Conservation (phyloP, 2,888 invertebrate genomes). For the Sipunculus nudus region DNA sequence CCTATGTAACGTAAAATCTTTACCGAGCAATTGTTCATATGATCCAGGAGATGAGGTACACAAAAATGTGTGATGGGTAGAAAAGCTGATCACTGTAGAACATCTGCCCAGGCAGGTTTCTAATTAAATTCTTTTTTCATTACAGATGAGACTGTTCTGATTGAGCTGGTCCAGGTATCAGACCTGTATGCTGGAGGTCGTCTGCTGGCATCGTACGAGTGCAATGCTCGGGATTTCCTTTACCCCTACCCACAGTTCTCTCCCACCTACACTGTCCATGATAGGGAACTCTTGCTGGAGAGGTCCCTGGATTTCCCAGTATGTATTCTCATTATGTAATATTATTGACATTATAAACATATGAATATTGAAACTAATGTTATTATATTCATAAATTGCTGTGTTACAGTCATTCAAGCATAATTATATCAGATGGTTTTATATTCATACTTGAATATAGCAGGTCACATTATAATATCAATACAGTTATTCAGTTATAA, state of each 20-base stretch:
- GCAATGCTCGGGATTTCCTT: slow-evolving; percentile 61
- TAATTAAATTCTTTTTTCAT: too few species aligned
- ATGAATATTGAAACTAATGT: not conserved
- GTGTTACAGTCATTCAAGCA: not conserved
- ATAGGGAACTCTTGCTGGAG: slow-evolving; percentile 58
- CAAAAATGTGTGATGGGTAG: too few species aligned
- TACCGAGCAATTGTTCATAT: too few species aligned
- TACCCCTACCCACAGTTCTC: slow-evolving; percentile 60
- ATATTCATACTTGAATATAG: too few species aligned
- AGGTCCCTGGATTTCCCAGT: slow-evolving; percentile 63
- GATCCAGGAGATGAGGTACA: too few species aligned
- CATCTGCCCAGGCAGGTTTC: too few species aligned
- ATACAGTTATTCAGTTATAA: too few species aligned
- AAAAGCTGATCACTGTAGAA: too few species aligned
- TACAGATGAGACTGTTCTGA: slow-evolving; percentile 56
- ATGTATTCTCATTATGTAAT: slow-evolving; percentile 36
- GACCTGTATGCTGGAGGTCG: slow-evolving; percentile 53
- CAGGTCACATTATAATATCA: too few species aligned
- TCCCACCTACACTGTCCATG: slow-evolving; percentile 53
- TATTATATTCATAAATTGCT: not conserved
- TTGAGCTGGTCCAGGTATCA: slow-evolving; percentile 58
- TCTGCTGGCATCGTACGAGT: slow-evolving; percentile 58
- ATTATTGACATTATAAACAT: slow-evolving; percentile 2
- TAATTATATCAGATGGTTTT: too few species aligned
- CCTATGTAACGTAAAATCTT: too few species aligned